A percentile compares a stretch with the other conserved stretches of the same genome.
Conservation (phyloP, 2,888 invertebrate genomes). For the Vesta saturnalis region DNA sequence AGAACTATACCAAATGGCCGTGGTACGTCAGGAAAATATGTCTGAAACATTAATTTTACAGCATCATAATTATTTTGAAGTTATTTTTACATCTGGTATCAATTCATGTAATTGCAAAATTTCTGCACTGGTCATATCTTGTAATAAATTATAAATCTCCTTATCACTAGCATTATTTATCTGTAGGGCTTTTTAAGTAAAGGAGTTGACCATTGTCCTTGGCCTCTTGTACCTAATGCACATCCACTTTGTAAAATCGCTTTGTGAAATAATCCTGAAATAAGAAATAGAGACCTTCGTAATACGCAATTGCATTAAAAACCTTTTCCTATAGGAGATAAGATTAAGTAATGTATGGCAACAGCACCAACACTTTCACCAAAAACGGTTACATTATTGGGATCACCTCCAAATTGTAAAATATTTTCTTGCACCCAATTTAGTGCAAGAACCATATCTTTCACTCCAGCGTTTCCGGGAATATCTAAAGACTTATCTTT, state of each 20-base stretch:
- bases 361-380: slow-evolving; percentile 25
- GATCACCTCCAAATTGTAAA: slow-evolving; percentile 12
- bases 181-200: slow-evolving; percentile 20
- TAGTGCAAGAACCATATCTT: slow-evolving; percentile 21
- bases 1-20: slow-evolving; percentile 41
- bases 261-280: slow-evolving; percentile 31
- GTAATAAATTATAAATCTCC: slow-evolving; percentile 22
- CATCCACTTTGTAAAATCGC: slow-evolving; percentile 52
- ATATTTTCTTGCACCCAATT: slow-evolving; percentile 21
- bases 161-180: slow-evolving; percentile 10
- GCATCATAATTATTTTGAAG: neutral
- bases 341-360: slow-evolving; percentile 10
- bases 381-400: slow-evolving; percentile 20
- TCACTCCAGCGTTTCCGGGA: slow-evolving; percentile 23
- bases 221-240: slow-evolving; percentile 45
- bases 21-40: neutral
- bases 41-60: neutral
- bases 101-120: slow-evolving; percentile 12
- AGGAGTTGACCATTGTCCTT: slow-evolving; percentile 27
- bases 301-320: neutral
- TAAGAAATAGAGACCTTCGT: too few species aligned
- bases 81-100: slow-evolving; percentile 14
- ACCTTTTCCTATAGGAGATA: slow-evolving; percentile 17
- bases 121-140: slow-evolving; percentile 12
- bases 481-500: slow-evolving; percentile 13